Conservation (phyloP, 1,140 invertebrate species). For the Drosophila sucinea region DNA sequence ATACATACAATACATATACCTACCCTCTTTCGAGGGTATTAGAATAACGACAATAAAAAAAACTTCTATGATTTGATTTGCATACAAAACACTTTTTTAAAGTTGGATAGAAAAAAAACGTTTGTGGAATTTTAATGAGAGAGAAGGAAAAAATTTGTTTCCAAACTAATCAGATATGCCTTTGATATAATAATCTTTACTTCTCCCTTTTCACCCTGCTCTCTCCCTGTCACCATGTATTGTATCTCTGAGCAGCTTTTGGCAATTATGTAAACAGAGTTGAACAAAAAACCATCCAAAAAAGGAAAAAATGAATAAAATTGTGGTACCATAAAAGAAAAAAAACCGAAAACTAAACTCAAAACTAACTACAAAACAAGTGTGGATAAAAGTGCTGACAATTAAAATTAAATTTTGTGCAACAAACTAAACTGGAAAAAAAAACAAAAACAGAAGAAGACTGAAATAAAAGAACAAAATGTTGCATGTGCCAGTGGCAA, state of each 20-base stretch:
- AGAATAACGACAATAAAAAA: constrained; percentile 34
- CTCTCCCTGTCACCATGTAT: not conserved
- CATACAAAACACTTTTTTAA: constrained; percentile 65
- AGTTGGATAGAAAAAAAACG: constrained; percentile 13
- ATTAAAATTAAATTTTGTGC: constrained; percentile 70
- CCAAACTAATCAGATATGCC: constrained; percentile 58
- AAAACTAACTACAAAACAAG: constrained; percentile 31
- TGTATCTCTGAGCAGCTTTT: constrained; percentile 44
- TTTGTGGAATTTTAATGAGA: constrained; percentile 56
- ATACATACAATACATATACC: too few species aligned
- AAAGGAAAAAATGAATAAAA: constrained; percentile 77
- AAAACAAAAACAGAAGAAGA: constrained; percentile 55
- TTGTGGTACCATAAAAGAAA: constrained; percentile 74
- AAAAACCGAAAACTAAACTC: constrained; percentile 30
- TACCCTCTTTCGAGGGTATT: not conserved
- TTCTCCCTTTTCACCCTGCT: not conserved
- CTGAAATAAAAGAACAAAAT: constrained; percentile 66
- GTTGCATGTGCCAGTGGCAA: constrained; percentile 75
- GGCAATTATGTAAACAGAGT: constrained; percentile 70
- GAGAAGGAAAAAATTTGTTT: constrained; percentile 31
- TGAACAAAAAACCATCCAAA: constrained; percentile 40
- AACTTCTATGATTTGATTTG: constrained; percentile 50
- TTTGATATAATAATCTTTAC: constrained; percentile 19
- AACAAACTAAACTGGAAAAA: constrained; percentile 34
- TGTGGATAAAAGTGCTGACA: constrained; percentile 59